phyloP scores from a whole-genome alignment of 2,113 vertebrate species.

The Cephalophus harveyi region DNA sequence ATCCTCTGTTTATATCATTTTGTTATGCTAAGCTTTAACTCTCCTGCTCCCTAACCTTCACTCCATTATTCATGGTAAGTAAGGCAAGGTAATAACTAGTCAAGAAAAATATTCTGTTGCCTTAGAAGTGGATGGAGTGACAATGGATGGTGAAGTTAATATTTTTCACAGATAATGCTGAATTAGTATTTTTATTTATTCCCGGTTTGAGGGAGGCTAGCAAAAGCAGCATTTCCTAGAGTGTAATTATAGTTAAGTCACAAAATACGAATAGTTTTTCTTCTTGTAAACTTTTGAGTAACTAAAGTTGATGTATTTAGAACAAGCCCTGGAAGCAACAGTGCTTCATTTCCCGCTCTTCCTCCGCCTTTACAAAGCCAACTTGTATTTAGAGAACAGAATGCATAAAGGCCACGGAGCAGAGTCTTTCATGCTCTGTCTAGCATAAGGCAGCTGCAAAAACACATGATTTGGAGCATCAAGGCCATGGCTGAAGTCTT shows the following conservation, averaged over 20 bases:
- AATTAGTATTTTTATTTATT: neutral
- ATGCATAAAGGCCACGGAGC: conserved; percentile 1
- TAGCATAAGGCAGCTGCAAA: conserved; percentile 39
- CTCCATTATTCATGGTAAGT: neutral
- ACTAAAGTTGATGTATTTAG: neutral
- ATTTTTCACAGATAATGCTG: neutral
- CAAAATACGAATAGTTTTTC: neutral
- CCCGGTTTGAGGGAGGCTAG: neutral
- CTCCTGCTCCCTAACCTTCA: neutral
- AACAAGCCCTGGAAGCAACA: neutral
- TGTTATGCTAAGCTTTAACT: neutral
- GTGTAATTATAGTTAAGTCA: neutral
- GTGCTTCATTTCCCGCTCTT: neutral
- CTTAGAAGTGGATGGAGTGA: neutral
- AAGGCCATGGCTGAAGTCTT: neutral
- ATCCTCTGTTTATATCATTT: neutral
- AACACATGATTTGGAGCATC: neutral
- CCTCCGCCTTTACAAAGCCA: neutral
- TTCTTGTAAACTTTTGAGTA: neutral
- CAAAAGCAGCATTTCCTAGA: neutral
- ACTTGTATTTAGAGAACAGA: neutral
- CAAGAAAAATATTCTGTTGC: neutral
- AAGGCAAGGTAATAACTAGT: neutral
- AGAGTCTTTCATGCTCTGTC: conserved; percentile 44
- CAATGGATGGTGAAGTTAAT: neutral